Base-by-base conservation (phyloP, 1,140 invertebrate genomes). In the Zaprionus nigranus region DNA sequence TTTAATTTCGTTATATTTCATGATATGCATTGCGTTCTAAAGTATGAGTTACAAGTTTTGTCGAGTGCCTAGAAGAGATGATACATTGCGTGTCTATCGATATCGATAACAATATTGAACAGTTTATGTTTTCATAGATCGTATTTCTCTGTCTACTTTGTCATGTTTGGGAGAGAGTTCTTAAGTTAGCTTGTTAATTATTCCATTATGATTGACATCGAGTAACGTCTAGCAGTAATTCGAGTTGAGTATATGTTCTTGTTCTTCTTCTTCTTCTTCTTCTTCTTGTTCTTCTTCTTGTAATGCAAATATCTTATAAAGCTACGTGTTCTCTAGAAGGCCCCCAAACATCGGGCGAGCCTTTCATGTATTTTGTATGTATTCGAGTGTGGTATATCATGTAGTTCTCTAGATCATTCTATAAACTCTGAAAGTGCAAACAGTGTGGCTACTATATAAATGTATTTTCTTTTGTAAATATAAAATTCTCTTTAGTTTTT, bases 401-500 rank as follows among this genome's bases (percentile, higher is more conserved):
- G 54, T 65, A 46, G 38, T 38, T 66, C 38, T 62, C 75, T 76
- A 63, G 2, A 68, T 82, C 43, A n/a, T 69, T 57, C 30, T 86
- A 34, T 34, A 86, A 82, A 87, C 83, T 86, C 83, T 87, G 83
- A 87, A 88, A 78, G 84, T 88, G 84, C 84, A 88, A 88, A 87
- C 84, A 78, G 63, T 82, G 69, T 75, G 57, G 34, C 59, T 71
- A 75, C 59, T 58, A 62, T 63, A 43, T 67, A n/a, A 34, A 40
- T 34, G 61, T 56, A 60, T 22, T 72, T 59, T 46, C 22, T 67
- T 74, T 56, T 58, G 53, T 79, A 67, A 68, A 77, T 81, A 81
- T 63, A 66, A 87, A 82, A 82, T 79, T 82, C 56, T 57, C 60
- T 57, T 46, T 22, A 13, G 61, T 66, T 49, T 17, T 56, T 22